Evolutionary conservation across 2,888 invertebrate genomes (phyloP), one percentile per base, ranked within the genome.

Genomic region (Acheta domesticus): DNA sequence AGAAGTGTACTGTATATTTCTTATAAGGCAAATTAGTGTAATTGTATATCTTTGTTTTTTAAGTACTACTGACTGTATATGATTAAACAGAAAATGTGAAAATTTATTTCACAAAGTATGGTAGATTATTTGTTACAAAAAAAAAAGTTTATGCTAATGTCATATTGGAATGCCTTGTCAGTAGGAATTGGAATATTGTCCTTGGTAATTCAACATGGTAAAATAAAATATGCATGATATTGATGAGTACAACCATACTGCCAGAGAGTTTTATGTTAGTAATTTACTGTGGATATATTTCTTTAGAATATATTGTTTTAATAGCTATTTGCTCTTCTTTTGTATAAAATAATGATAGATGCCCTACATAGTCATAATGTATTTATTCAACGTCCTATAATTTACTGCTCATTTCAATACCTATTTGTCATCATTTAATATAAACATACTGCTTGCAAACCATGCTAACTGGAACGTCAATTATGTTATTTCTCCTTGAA

Each of bases 361-460:
- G 14, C n/a, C 16, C 62, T 62, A 62, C n/a, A n/a, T 19, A 62
- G 62, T 62, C 62, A 62, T 62, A n/a, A 62, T 62, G 16, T 19
- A 62, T 62, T 62, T 62, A n/a, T 62, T 62, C 12, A 62, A 62
- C n/a, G n/a, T 62, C n/a, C 62, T 62, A 62, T 62, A n/a, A 62
- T 62, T 62, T 62, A 62, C 62, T 62, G n/a, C n/a, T 19, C 62
- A 62, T 14, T 62, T 19, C 62, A 19, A n/a, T 62, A 62, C n/a
- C 62, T 62, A 62, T 12, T 62, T n/a, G n/a, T 62, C 62, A 62
- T 14, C n/a, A 36, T 62, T 62, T 62, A 62, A 62, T 62, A 62
- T 62, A 62, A 62, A 62, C 62, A 62, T 62, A 62, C 62, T 62
- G 62, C 62, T 62, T 62, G 62, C n/a, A n/a, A 62, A 62, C 62